Evolutionary conservation across 1,140 invertebrate genomes (phyloP), one percentile per base, ranked within the genome.

Genomic region (Euborellia annulipes): DNA sequence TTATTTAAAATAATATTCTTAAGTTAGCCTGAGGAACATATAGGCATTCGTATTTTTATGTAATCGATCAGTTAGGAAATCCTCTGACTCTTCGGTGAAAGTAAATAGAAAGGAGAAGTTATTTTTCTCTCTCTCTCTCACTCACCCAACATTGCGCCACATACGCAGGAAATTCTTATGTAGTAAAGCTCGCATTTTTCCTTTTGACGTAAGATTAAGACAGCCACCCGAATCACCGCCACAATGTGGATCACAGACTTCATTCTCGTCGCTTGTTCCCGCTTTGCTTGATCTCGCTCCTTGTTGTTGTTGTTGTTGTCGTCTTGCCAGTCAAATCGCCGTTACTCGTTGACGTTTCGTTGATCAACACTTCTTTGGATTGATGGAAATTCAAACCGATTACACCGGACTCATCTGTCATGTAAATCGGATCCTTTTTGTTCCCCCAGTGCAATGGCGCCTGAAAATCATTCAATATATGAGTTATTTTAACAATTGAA

Each of bases 141-240:
- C 68, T 59, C 62, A 81, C 78, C 76, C 75, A 38, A 91, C 82
- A 62, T 95, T 95, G 50, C 91, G 72, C 77, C 83, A 87, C 80
- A 94, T 89, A 49, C 86, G 74, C 20, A 91, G 71, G 58, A 93
- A 81, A 64, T 95, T 96, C 65, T 96, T 96, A 62, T 87, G 83
- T 42, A 91, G 69, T 30, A 94, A 62, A 7, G 90, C 89, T 48
- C 70, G 70, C 48, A 84, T 78, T 56, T 80, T 82, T 21, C 80
- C 78, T 27, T 67, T 63, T 11, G 71, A 75, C 14, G 78, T 79
- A 7, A 76, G 45, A 20, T 73, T 72, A 43, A 71, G 73, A 47
- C 67, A 73, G 34, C 68, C 64, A 1, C 23, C 23, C n/a, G n/a
- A n/a, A 27, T 27, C 23, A 6, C 11, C 23, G 23, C 4, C 11